A percentile compares a stretch with the other conserved stretches of the same genome.
phyloP scores from a whole-genome alignment of 2,888 invertebrate species.

The Pristionchus exspectatus region DNA sequence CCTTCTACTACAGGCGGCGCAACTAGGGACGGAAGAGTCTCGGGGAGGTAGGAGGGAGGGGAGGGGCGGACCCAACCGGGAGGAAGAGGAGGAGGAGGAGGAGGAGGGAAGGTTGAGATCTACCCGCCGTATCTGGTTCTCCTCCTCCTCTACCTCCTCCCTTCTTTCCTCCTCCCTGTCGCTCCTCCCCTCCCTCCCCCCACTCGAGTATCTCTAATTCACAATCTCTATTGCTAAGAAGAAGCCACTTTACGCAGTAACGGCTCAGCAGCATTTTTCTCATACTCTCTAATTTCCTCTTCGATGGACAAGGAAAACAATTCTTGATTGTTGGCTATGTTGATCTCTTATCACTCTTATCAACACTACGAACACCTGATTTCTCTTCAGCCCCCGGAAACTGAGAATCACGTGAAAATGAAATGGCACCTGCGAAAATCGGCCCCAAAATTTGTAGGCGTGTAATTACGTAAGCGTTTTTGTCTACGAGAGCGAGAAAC shows the following conservation, averaged over 20 bases:
- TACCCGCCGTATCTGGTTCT: slow-evolving; percentile 31
- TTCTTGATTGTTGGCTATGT: neutral
- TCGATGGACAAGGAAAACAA: neutral
- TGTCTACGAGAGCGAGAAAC: neutral
- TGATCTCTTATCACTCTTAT: neutral
- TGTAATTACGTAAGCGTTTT: neutral
- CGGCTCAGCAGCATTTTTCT: neutral
- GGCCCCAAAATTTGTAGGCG: slow-evolving; percentile 19
- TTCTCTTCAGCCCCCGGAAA: neutral
- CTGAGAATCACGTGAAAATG: neutral
- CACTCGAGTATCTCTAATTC: slow-evolving; percentile 36
- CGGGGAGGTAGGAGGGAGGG: neutral
- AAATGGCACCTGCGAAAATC: neutral
- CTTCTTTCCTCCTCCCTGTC: slow-evolving; percentile 14
- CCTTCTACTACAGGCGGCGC: neutral
- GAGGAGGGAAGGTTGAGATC: neutral
- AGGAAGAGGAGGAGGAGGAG: neutral
- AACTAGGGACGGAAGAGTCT: neutral
- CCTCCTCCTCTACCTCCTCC: neutral
- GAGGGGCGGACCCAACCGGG: neutral
- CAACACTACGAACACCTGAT: neutral
- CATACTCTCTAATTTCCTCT: slow-evolving; percentile 4
- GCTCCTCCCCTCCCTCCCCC: no score
- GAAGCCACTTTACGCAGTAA: neutral
- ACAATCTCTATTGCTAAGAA: slow-evolving; percentile 5